Evolutionary conservation across 2,888 invertebrate genomes (phyloP).

Genomic region (Drosophila meridionalis): DNA sequence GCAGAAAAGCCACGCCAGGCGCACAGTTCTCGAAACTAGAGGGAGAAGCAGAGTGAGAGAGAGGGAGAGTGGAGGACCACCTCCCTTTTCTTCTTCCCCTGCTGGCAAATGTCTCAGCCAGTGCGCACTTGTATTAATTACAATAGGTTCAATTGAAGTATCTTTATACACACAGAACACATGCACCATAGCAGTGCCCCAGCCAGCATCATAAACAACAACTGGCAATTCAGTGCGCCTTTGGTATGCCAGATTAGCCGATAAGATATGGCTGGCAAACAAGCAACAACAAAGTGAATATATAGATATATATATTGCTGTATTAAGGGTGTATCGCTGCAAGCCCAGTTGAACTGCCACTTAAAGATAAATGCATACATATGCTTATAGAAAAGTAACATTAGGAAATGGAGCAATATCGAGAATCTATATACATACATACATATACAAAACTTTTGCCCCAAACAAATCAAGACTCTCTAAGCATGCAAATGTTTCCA

Average conservation of each 20-base stretch:
- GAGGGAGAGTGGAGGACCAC: constrained; percentile 6
- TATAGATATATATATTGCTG: constrained; percentile 24
- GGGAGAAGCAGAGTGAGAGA: not conserved
- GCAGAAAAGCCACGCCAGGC: constrained; percentile 56
- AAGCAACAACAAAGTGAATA: constrained; percentile 14
- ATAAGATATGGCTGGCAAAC: constrained; percentile 62
- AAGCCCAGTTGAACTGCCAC: constrained; percentile 25
- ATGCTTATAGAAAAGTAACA: not conserved
- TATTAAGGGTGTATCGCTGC: constrained; percentile 38
- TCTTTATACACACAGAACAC: constrained; percentile 36
- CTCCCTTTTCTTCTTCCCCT: not conserved
- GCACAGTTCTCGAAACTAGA: constrained; percentile 44
- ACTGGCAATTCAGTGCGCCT: constrained; percentile 48
- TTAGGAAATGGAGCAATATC: constrained; percentile 10
- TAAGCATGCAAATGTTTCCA: constrained; percentile 2
- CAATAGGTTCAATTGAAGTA: constrained; percentile 72
- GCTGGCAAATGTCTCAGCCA: constrained; percentile 13
- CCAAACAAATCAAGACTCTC: not conserved
- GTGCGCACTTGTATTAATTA: constrained; percentile 66
- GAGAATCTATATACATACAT: constrained; percentile 19
- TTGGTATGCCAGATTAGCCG: constrained; percentile 70
- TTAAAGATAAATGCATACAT: constrained; percentile 49
- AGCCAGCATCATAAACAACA: constrained; percentile 41
- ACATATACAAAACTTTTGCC: constrained; percentile 19
- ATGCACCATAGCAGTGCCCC: constrained; percentile 15